Evolutionary conservation across 2,113 vertebrate genomes (phyloP).

Genomic region (Thunnus maccoyii): DNA sequence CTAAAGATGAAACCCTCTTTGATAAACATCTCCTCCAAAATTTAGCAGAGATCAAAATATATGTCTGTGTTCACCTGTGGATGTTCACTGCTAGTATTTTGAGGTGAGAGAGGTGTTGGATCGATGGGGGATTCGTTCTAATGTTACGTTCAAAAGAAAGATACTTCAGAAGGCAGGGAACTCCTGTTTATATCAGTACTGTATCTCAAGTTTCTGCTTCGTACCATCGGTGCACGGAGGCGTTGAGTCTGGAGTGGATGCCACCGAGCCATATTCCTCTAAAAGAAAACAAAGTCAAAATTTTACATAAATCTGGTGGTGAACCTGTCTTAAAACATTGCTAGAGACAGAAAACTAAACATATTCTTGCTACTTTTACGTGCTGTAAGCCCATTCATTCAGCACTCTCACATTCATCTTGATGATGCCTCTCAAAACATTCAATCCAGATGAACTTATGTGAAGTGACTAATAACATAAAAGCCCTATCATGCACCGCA

Average conservation of each 20-base stretch:
- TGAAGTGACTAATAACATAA: not conserved
- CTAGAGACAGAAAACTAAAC: not conserved
- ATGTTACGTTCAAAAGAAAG: slow-evolving; percentile 8
- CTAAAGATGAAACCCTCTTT: slow-evolving; percentile 56
- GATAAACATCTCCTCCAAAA: slow-evolving; percentile 31
- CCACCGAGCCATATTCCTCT: slow-evolving; percentile 88
- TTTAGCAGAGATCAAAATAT: slow-evolving; percentile 1
- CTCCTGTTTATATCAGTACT: not conserved
- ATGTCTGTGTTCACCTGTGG: slow-evolving; percentile 27
- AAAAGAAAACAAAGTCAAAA: slow-evolving; percentile 64
- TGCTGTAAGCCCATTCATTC: not conserved
- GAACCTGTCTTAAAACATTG: not conserved
- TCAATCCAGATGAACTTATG: not conserved
- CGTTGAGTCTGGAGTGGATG: slow-evolving; percentile 87
- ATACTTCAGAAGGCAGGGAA: not conserved
- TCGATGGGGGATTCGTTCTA: not conserved
- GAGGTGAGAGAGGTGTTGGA: not conserved
- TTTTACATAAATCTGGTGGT: slow-evolving; percentile 8
- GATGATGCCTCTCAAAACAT: not conserved
- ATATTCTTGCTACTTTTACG: not conserved
- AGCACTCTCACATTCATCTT: not conserved
- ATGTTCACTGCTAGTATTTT: not conserved
- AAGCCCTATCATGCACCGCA: slow-evolving; percentile 4
- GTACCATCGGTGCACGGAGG: slow-evolving; percentile 87
- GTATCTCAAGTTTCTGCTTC: not conserved